Percentiles rank a stretch among this genome's conserved stretches.
Evolutionary conservation across 2,888 invertebrate species (phyloP).

Genomic region (Scaptomyza caliginosa): DNA sequence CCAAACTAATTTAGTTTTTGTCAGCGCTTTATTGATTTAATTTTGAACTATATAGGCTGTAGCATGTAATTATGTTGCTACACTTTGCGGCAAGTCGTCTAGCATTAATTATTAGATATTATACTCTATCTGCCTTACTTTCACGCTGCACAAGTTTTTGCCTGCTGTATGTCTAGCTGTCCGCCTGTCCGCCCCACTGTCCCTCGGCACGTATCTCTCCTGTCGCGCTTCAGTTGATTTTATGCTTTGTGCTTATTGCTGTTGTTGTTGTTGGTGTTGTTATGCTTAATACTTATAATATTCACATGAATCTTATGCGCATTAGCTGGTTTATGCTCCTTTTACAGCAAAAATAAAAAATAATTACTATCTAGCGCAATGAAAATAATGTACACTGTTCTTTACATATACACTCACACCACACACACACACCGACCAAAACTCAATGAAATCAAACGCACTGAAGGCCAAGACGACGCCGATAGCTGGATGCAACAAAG

Average conservation of each 20-base stretch:
- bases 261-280: constrained; percentile 11
- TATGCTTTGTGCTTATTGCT: constrained; percentile 18
- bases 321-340: constrained; percentile 12
- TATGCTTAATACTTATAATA: constrained; percentile 17
- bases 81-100: constrained; percentile 17
- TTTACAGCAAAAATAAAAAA: constrained; percentile 11
- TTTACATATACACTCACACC: background rate
- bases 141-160: constrained; percentile 45
- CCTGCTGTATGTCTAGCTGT: constrained; percentile 9
- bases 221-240: constrained; percentile 63
- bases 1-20: constrained; percentile 5
- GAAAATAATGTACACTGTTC: constrained; percentile 24
- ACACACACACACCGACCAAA: constrained; percentile 1
- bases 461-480: constrained; percentile 26
- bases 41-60: constrained; percentile 20
- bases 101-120: constrained; percentile 22
- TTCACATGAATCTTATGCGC: constrained; percentile 8
- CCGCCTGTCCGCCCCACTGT: constrained; percentile 25
- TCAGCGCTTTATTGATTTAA: constrained; percentile 42
- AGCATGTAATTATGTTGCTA: background rate
- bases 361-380: constrained; percentile 5
- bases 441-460: constrained; percentile 10
- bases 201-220: constrained; percentile 9
- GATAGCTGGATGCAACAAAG: constrained; percentile 42
- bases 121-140: constrained; percentile 44